A percentile compares a stretch with the other conserved stretches of the same genome.
These are phyloP conservation scores for Trichosurus vulpecula DNA, from an alignment of 2,797 vertebrate species.

Conservation along the genomic window DNA sequence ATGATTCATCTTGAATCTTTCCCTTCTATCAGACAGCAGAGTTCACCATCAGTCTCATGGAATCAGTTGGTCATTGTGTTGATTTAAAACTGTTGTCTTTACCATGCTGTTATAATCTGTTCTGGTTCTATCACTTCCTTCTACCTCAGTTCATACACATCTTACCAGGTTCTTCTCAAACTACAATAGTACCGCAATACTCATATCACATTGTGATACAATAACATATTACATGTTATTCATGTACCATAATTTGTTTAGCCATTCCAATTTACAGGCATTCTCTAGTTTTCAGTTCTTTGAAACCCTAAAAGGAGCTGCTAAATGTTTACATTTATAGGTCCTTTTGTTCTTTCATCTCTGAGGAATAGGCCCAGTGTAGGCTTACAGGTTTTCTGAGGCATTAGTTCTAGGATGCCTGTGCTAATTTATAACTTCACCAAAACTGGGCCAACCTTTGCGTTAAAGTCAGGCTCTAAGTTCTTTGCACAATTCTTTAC, in stretches of 20 bases:
- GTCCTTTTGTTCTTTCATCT: background rate
- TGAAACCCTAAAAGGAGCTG: background rate
- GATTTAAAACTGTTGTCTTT: background rate
- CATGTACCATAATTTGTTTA: background rate
- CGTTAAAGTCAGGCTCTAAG: background rate
- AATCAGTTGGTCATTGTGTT: background rate
- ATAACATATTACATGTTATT: too few relatives aligned
- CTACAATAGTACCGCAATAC: background rate
- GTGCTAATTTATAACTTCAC: background rate
- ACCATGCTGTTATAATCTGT: background rate
- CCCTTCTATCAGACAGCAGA: background rate
- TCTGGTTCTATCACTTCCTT: background rate
- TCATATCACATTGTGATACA: background rate
- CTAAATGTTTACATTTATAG: background rate
- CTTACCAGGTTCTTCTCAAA: background rate
- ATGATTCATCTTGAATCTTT: background rate
- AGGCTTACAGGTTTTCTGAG: background rate
- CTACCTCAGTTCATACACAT: background rate
- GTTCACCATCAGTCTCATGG: background rate
- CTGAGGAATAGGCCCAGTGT: background rate
- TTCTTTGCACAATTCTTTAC: background rate
- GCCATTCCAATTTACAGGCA: background rate
- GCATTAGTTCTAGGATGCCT: background rate
- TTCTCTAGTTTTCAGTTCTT: background rate
- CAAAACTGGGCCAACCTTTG: background rate